These are phyloP conservation scores for Zeugodacus cucurbitae DNA, from an alignment of 1,140 invertebrate species.

Conservation along the genomic window DNA sequence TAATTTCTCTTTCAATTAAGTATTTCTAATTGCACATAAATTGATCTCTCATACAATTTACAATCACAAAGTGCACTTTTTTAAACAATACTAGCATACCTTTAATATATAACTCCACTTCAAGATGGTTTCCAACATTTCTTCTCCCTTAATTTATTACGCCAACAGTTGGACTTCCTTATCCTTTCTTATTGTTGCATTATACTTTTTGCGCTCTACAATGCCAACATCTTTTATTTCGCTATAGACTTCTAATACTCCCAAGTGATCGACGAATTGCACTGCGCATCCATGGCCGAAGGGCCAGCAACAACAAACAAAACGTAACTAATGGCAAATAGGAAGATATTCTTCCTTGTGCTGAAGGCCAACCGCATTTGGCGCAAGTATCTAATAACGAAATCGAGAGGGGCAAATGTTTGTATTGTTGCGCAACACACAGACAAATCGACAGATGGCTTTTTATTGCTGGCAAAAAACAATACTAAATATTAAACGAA, in stretches of 20 bases:
- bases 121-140: neutral
- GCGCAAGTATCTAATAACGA: slow-evolving; percentile 18
- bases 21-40: no score
- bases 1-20: no score
- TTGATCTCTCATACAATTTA: no score
- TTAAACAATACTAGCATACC: no score
- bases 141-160: neutral
- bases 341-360: slow-evolving; percentile 19
- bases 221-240: neutral
- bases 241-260: neutral
- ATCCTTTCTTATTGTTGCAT: neutral
- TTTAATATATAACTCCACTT: no score
- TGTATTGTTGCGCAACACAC: slow-evolving; percentile 8
- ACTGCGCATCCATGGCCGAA: neutral
- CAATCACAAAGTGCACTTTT: no score
- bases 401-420: slow-evolving; percentile 36
- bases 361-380: slow-evolving; percentile 8
- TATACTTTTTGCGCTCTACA: neutral
- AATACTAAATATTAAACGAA: slow-evolving; percentile 27
- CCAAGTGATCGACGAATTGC: slow-evolving; percentile 13
- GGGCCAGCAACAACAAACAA: slow-evolving; percentile 9
- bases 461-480: slow-evolving; percentile 17
- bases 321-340: slow-evolving; percentile 11
- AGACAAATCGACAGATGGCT: slow-evolving; percentile 7
- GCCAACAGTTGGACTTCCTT: neutral